phyloP scores from a whole-genome alignment of 1,140 invertebrate genomes.

The Pogonomyrmex barbatus region DNA sequence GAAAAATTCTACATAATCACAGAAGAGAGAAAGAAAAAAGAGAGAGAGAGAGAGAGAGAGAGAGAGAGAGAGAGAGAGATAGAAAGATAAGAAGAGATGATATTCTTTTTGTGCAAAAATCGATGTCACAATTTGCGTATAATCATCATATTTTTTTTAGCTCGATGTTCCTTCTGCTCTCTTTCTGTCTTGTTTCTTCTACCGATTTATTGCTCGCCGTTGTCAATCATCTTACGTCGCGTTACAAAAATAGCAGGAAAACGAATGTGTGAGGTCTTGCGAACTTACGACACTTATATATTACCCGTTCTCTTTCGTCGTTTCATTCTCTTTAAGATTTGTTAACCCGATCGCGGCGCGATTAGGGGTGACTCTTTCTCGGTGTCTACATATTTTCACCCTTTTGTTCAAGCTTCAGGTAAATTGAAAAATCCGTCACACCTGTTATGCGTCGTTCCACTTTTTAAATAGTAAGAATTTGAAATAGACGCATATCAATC shows the following conservation, averaged over 20 bases:
- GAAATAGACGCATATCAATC: neutral
- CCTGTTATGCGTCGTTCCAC: neutral
- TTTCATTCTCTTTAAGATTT: slow-evolving; percentile 44
- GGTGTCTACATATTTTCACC: neutral
- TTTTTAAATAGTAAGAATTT: neutral
- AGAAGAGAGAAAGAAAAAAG: too few species aligned
- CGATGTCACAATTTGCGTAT: slow-evolving; percentile 19
- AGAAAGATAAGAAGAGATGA: neutral
- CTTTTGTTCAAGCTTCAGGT: neutral
- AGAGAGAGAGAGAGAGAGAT: neutral
- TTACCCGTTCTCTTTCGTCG: slow-evolving; percentile 64
- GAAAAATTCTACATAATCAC: slow-evolving; percentile 1
- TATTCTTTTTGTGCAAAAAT: neutral
- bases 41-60: too few species aligned
- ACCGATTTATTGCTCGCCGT: slow-evolving; percentile 52
- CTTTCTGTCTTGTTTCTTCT: slow-evolving; percentile 22
- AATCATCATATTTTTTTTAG: slow-evolving; percentile 31
- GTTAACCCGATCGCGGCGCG: slow-evolving; percentile 6
- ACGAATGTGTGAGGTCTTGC: slow-evolving; percentile 66
- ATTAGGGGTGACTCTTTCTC: neutral
- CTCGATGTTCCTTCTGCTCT: slow-evolving; percentile 62
- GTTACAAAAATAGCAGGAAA: slow-evolving; percentile 76
- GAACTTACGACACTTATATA: slow-evolving; percentile 65
- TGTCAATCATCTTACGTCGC: slow-evolving; percentile 69
- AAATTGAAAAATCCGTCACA: slow-evolving; percentile 26